Evolutionary conservation across 2,888 invertebrate genomes (phyloP).

Genomic region (Epistrophella euchroma): DNA sequence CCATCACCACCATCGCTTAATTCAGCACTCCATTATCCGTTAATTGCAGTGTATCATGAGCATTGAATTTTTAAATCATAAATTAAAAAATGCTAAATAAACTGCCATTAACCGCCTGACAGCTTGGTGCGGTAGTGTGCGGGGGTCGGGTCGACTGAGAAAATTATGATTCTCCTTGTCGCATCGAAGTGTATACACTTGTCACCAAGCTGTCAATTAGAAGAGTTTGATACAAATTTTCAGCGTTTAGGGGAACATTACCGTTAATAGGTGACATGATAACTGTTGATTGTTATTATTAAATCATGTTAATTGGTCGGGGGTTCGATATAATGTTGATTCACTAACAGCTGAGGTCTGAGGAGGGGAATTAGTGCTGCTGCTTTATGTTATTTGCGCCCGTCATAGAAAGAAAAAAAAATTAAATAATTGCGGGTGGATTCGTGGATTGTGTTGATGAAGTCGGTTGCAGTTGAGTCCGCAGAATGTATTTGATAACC

Average conservation of each 20-base stretch:
- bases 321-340: constrained; percentile 19
- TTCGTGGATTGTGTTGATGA: constrained; percentile 24
- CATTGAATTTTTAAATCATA: constrained; percentile 66
- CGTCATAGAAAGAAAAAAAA: constrained; percentile 49
- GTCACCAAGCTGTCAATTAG: constrained; percentile 71
- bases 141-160: constrained; percentile 7
- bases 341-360: background rate
- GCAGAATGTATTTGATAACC: constrained; percentile 61
- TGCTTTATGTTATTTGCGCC: constrained; percentile 50
- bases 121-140: constrained; percentile 5
- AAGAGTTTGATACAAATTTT: constrained; percentile 63
- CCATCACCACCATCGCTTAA: background rate
- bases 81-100: constrained; percentile 70
- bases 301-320: constrained; percentile 68
- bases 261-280: constrained; percentile 75
- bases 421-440: constrained; percentile 26
- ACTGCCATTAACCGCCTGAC: constrained; percentile 60
- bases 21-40: constrained; percentile 60
- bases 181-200: constrained; percentile 45
- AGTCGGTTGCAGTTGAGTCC: constrained; percentile 50
- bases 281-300: constrained; percentile 75
- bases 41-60: constrained; percentile 71
- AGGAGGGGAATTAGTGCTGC: background rate
- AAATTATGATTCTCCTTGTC: constrained; percentile 60
- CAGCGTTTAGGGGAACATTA: constrained; percentile 72